These are phyloP conservation scores for Myioborus melanocephalus DNA, from an alignment of 2,797 vertebrate species.

Conservation along the genomic window DNA sequence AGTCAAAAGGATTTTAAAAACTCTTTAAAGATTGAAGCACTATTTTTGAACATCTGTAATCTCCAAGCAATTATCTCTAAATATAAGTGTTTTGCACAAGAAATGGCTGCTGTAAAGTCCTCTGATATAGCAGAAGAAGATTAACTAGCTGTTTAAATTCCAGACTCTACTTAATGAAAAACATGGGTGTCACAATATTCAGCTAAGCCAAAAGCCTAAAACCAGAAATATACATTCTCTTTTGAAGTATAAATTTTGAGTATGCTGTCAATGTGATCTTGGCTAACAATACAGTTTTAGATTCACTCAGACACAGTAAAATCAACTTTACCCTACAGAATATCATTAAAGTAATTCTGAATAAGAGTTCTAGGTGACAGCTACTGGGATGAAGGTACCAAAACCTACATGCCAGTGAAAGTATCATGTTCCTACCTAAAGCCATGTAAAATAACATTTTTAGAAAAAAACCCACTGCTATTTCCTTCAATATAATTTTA, in stretches of 20 bases:
- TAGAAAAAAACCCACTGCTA: accelerated
- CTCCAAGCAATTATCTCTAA: background rate
- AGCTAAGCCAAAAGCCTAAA: background rate
- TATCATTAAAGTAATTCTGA: background rate
- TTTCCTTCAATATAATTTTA: background rate
- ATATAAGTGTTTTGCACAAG: background rate
- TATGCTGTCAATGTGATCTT: background rate
- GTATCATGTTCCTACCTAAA: background rate
- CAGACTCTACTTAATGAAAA: background rate
- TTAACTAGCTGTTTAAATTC: background rate
- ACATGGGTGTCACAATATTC: background rate
- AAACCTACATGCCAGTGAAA: background rate
- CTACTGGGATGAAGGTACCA: background rate
- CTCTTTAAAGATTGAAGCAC: background rate
- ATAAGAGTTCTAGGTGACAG: background rate
- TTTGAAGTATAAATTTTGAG: background rate
- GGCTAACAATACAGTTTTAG: background rate
- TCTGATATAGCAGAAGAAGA: background rate
- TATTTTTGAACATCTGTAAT: background rate
- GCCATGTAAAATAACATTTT: background rate
- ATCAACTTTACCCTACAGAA: background rate
- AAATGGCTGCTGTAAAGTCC: background rate
- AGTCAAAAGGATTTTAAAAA: background rate
- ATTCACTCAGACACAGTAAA: background rate
- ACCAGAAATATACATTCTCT: background rate